A percentile compares a stretch with the other conserved stretches of the same genome.
Evolutionary conservation across 1,140 invertebrate genomes (phyloP).

Genomic region (Drosophila quadrilineata): DNA sequence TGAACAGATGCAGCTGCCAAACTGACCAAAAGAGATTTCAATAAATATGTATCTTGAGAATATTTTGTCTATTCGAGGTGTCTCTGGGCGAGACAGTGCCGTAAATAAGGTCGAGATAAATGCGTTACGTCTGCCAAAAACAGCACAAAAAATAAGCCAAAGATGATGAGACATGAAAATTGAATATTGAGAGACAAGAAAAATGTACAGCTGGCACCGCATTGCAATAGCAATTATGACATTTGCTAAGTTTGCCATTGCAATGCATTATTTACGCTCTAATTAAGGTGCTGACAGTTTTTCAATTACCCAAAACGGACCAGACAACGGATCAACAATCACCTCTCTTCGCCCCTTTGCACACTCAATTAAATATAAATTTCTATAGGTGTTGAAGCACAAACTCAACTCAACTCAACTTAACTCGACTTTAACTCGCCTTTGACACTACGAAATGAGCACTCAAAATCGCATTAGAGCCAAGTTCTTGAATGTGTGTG

Average conservation of each 20-base stretch:
- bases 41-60: too few relatives aligned
- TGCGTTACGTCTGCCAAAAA: constrained; percentile 39
- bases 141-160: too few relatives aligned
- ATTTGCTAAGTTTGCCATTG: constrained; percentile 54
- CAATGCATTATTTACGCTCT: constrained; percentile 73
- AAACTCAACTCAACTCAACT: constrained; percentile 3
- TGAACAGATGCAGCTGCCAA: constrained; percentile 32
- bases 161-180: too few relatives aligned
- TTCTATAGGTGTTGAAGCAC: constrained; percentile 55
- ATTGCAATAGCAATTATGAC: constrained; percentile 56
- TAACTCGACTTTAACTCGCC: constrained; percentile 46
- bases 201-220: constrained; percentile 20
- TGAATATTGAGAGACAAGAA: background rate
- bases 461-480: constrained; percentile 74
- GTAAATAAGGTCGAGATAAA: constrained; percentile 38
- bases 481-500: constrained; percentile 45
- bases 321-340: constrained; percentile 9
- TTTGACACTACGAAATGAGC: constrained; percentile 67
- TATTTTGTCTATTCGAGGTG: background rate
- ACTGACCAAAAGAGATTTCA: constrained; percentile 70
- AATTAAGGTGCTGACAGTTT: constrained; percentile 76
- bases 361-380: constrained; percentile 72
- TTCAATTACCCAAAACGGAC: constrained; percentile 65
- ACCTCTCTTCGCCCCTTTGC: background rate
- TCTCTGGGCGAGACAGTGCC: constrained; percentile 1